phyloP scores from a whole-genome alignment of 2,113 vertebrate species.

The Megaleporinus macrocephalus region DNA sequence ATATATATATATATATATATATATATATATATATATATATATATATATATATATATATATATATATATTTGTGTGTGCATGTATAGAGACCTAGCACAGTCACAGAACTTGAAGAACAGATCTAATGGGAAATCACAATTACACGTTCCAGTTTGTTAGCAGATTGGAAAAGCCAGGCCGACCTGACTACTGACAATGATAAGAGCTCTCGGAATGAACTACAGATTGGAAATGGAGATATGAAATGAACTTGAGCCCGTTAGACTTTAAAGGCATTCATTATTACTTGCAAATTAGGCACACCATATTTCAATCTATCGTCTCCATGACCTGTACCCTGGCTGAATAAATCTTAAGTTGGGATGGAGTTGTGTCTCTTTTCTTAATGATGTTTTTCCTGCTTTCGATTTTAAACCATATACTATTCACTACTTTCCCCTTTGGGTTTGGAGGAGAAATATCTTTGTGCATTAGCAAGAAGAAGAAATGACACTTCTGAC shows the following conservation, averaged over 20 bases:
- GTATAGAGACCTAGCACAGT: conserved; percentile 37
- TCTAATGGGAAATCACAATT: conserved; percentile 67
- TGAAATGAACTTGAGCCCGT: conserved; percentile 38
- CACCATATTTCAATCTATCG: conserved; percentile 17
- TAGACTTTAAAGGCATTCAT: conserved; percentile 45
- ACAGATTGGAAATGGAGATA: conserved; percentile 30
- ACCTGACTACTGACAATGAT: conserved; percentile 52
- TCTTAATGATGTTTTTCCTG: neutral
- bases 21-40: too few species aligned
- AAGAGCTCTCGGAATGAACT: conserved; percentile 42
- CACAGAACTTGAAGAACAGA: conserved; percentile 55
- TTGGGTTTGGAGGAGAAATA: neutral
- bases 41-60: too few species aligned
- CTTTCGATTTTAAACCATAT: neutral
- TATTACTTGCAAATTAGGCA: conserved; percentile 49
- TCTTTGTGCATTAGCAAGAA: neutral
- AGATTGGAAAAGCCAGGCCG: conserved; percentile 14
- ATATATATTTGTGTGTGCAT: too few species aligned
- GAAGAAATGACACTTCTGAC: neutral
- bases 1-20: neutral
- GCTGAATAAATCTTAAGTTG: neutral
- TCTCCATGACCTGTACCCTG: conserved; percentile 31
- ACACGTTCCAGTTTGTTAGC: conserved; percentile 24
- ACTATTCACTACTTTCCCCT: neutral
- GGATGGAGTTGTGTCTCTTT: neutral